phyloP scores from a whole-genome alignment of 2,797 vertebrate species.

The Triplophysa bombifrons region DNA sequence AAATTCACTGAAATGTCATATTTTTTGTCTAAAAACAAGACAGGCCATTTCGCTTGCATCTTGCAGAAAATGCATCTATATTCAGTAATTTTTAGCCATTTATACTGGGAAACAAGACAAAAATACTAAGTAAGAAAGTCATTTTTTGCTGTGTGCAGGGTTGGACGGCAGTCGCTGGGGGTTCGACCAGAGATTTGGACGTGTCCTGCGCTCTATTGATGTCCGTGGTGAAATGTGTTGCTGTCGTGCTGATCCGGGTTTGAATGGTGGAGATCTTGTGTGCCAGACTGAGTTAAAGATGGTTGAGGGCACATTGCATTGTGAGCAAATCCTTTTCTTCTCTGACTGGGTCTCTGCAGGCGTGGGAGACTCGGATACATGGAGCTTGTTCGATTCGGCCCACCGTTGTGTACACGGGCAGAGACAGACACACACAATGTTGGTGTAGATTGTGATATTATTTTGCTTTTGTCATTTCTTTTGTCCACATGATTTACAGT shows the following conservation, averaged over 20 bases:
- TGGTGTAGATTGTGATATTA: background rate
- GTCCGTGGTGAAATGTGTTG: slow-evolving; percentile 8
- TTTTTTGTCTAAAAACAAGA: no score
- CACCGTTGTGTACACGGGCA: slow-evolving; percentile 11
- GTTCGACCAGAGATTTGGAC: slow-evolving; percentile 52
- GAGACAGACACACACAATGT: slow-evolving; percentile 6
- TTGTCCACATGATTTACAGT: no score
- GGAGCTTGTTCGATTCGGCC: slow-evolving; percentile 43
- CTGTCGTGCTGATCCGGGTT: slow-evolving; percentile 72
- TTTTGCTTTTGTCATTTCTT: no score
- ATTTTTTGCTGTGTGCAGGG: background rate
- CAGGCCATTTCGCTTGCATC: no score
- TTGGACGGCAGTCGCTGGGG: slow-evolving; percentile 61
- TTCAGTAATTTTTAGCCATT: no score
- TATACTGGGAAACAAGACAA: no score
- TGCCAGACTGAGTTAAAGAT: slow-evolving; percentile 77
- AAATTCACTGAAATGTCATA: no score
- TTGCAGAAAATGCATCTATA: no score
- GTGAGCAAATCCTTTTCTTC: slow-evolving; percentile 79
- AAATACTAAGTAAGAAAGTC: no score
- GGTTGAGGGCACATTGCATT: slow-evolving; percentile 79
- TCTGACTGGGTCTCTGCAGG: slow-evolving; percentile 58
- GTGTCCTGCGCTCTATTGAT: slow-evolving; percentile 45
- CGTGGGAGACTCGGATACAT: slow-evolving; percentile 10
- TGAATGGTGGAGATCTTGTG: slow-evolving; percentile 71